phyloP scores from a whole-genome alignment of 2,888 invertebrate species.

The Norana najaformis region DNA sequence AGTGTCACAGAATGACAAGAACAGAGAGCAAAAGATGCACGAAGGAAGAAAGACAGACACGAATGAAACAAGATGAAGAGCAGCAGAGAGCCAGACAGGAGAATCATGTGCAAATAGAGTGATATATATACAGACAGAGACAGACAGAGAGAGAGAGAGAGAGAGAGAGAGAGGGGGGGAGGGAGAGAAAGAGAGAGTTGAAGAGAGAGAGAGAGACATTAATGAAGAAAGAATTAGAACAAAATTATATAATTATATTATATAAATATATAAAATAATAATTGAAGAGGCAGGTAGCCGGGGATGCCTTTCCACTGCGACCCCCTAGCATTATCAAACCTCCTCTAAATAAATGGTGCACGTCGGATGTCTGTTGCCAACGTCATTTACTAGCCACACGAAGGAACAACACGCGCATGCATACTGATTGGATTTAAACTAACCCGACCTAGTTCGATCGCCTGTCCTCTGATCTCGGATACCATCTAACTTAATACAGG shows the following conservation, averaged over 20 bases:
- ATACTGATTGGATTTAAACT: background rate
- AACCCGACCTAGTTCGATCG: background rate
- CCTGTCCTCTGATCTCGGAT: background rate
- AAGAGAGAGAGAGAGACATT: background rate
- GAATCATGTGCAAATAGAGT: background rate
- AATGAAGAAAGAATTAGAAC: no score
- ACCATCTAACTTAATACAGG: background rate
- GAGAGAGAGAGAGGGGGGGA: background rate
- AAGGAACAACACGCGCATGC: background rate
- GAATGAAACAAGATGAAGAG: background rate
- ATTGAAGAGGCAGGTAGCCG: background rate
- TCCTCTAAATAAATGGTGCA: background rate
- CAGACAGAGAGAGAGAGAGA: background rate
- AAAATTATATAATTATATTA: no score
- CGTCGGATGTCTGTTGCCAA: no score
- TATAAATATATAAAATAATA: no score
- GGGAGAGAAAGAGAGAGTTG: background rate
- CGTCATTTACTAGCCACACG: background rate
- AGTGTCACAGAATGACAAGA: background rate
- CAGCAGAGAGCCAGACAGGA: background rate
- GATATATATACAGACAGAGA: background rate
- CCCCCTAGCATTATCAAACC: background rate
- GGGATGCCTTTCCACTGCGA: background rate
- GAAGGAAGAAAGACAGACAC: background rate
- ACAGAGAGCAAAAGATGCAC: background rate